These are phyloP conservation scores for Poicephalus gulielmi DNA, from an alignment of 2,113 vertebrate genomes.

Conservation along the genomic window DNA sequence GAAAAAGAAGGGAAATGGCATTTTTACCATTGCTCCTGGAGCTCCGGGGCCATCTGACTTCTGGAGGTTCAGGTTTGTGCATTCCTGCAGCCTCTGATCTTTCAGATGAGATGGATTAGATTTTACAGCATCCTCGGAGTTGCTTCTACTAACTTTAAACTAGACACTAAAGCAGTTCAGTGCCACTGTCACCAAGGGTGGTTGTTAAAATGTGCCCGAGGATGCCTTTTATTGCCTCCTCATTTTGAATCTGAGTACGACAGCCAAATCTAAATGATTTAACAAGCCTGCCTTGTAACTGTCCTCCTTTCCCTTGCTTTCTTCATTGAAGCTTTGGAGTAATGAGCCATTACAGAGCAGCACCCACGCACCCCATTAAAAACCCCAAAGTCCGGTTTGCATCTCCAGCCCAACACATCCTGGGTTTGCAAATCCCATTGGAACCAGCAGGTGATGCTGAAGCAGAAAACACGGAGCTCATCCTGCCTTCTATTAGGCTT, in stretches of 20 bases:
- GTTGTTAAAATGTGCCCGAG: neutral
- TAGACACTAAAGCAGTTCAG: neutral
- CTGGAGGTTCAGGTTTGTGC: neutral
- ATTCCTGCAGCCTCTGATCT: neutral
- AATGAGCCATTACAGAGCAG: neutral
- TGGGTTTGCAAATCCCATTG: slow-evolving; percentile 33
- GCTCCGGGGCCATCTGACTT: neutral
- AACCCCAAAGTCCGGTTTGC: neutral
- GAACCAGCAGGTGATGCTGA: slow-evolving; percentile 67
- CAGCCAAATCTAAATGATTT: neutral
- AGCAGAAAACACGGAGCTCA: slow-evolving; percentile 48
- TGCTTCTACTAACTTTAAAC: neutral
- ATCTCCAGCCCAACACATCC: neutral
- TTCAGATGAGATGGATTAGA: neutral
- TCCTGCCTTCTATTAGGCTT: slow-evolving; percentile 19
- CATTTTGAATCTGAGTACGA: neutral
- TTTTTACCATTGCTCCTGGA: neutral
- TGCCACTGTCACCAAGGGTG: neutral
- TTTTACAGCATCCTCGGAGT: neutral
- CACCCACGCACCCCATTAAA: neutral
- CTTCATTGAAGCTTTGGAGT: neutral
- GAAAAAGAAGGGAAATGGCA: neutral
- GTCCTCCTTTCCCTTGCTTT: neutral
- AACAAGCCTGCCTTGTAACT: neutral
- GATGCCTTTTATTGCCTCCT: neutral